Conservation (phyloP, 1,140 invertebrate species). For the Euwallacea similis region DNA sequence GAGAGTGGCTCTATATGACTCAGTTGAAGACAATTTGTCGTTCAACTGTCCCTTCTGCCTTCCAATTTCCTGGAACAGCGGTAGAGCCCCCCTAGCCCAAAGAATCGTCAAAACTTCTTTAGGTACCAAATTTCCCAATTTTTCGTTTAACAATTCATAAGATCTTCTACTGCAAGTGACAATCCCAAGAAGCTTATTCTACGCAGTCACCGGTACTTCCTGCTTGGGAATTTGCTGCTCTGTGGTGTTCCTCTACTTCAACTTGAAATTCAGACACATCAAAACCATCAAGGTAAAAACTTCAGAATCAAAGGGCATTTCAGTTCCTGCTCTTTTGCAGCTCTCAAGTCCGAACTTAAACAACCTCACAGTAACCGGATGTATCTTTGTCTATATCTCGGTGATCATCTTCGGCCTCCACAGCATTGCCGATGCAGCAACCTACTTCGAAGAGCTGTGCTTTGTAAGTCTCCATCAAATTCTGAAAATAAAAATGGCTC, state of each 20-base stretch:
- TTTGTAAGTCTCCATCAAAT: constrained; percentile 66
- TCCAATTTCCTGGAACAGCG: constrained; percentile 72
- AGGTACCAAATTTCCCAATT: constrained; percentile 15
- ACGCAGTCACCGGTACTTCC: constrained; percentile 69
- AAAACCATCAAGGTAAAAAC: constrained; percentile 64
- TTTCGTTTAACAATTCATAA: constrained; percentile 1
- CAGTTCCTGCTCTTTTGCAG: constrained; percentile 33
- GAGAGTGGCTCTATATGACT: constrained; percentile 76
- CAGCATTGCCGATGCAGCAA: constrained; percentile 70
- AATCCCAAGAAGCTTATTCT: constrained; percentile 75
- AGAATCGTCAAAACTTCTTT: constrained; percentile 62
- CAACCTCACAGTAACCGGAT: constrained; percentile 94
- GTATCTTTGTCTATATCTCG: constrained; percentile 89
- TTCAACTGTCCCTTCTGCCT: constrained; percentile 73
- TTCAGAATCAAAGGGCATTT: too few relatives aligned
- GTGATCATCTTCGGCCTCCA: constrained; percentile 89
- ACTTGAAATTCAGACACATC: constrained; percentile 81
- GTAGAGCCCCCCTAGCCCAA: constrained; percentile 75
- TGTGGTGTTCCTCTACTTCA: constrained; percentile 79
- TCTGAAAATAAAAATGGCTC: too few relatives aligned
- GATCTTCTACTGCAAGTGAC: constrained; percentile 64
- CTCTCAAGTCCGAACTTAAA: constrained; percentile 95
- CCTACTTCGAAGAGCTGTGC: constrained; percentile 79
- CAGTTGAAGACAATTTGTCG: constrained; percentile 65
- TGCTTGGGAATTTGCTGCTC: constrained; percentile 76